These are phyloP conservation scores for Regulus satrapa DNA, from an alignment of 2,113 vertebrate species.

Conservation along the genomic window DNA sequence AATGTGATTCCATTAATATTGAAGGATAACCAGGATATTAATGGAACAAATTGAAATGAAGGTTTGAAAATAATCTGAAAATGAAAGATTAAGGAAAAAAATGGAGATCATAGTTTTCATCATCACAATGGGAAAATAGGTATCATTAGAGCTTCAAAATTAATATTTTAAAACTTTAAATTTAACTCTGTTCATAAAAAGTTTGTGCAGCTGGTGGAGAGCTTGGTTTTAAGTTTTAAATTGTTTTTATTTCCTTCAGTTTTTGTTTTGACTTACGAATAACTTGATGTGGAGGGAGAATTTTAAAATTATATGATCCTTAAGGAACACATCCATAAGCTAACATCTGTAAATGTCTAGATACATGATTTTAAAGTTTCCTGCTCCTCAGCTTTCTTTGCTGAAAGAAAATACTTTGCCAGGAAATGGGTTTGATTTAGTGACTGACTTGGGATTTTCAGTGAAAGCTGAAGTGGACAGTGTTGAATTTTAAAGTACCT, in stretches of 20 bases:
- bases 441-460: background rate
- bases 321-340: background rate
- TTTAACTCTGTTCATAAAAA: background rate
- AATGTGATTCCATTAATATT: background rate
- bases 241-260: background rate
- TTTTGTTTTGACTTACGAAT: background rate
- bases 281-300: background rate
- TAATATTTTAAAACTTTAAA: background rate
- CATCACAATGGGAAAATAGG: background rate
- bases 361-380: background rate
- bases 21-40: background rate
- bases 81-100: background rate
- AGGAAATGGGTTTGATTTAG: background rate
- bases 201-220: background rate
- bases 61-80: background rate
- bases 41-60: background rate
- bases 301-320: background rate
- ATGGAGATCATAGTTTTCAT: background rate
- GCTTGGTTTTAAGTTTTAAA: background rate
- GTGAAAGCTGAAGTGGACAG: background rate
- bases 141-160: background rate
- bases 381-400: background rate
- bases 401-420: too few relatives aligned
- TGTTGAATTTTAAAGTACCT: background rate
- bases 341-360: background rate